A percentile compares a stretch with the other conserved stretches of the same genome.
Evolutionary conservation across 2,797 vertebrate genomes (phyloP).

Genomic region (Gallinago solitaria): DNA sequence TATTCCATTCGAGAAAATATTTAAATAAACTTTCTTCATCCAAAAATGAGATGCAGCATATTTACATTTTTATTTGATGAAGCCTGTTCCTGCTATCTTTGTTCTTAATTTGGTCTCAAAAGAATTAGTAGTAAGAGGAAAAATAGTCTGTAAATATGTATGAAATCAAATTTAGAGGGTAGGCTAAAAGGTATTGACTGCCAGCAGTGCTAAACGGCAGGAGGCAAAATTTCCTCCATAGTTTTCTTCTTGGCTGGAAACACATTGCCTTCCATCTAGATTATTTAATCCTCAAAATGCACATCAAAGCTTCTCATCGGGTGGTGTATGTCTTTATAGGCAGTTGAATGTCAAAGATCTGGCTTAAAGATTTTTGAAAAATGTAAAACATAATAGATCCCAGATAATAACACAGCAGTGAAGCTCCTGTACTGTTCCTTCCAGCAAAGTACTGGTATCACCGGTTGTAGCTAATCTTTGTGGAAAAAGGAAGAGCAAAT

Average conservation of each 20-base stretch:
- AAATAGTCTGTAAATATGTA: constrained; percentile 86
- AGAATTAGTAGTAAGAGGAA: constrained; percentile 84
- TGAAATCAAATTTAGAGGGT: constrained; percentile 85
- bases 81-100: constrained; percentile 81
- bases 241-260: constrained; percentile 85
- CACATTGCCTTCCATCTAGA: constrained; percentile 89
- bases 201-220: constrained; percentile 84
- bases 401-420: constrained; percentile 89
- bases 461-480: constrained; percentile 71
- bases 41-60: constrained; percentile 82
- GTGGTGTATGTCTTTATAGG: constrained; percentile 88
- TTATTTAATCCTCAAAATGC: constrained; percentile 97
- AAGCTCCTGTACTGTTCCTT: constrained; percentile 78
- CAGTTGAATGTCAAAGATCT: constrained; percentile 91
- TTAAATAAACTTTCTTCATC: constrained; percentile 80
- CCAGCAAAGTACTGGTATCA: constrained; percentile 75
- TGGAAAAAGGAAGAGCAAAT: constrained; percentile 67
- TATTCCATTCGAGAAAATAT: constrained; percentile 79
- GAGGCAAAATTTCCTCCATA: constrained; percentile 89
- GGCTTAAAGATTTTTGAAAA: constrained; percentile 91
- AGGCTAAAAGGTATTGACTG: constrained; percentile 87
- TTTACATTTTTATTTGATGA: constrained; percentile 88
- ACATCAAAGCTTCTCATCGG: constrained; percentile 93
- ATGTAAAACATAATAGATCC: constrained; percentile 93
- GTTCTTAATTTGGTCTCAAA: constrained; percentile 84